Evolutionary conservation across 1,140 invertebrate species (phyloP).

Genomic region (Hyposmocoma kahamanoa): DNA sequence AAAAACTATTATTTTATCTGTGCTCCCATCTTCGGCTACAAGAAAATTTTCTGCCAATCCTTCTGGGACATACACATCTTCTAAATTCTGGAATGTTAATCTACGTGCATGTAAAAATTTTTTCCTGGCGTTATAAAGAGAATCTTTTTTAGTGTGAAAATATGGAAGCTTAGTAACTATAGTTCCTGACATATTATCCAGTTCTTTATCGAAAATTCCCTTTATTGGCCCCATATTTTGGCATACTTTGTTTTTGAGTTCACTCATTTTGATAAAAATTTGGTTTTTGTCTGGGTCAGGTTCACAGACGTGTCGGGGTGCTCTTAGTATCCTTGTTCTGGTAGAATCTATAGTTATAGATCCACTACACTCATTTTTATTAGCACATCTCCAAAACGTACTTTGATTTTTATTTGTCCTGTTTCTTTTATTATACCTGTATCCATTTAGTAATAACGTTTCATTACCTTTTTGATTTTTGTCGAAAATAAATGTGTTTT

Average conservation of each 20-base stretch:
- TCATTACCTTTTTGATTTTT: constrained; percentile 3
- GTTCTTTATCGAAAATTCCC: constrained; percentile 8
- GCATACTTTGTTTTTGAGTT: constrained; percentile 10
- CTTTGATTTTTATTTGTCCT: neutral
- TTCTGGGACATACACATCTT: constrained; percentile 11
- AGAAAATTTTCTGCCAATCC: constrained; percentile 13
- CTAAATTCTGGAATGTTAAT: constrained; percentile 1
- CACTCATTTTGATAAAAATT: neutral
- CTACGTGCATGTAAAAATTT: constrained; percentile 8
- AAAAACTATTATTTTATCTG: constrained; percentile 20
- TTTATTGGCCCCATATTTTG: constrained; percentile 11
- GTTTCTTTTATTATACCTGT: constrained; percentile 6
- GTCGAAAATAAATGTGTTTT: neutral
- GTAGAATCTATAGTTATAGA: neutral
- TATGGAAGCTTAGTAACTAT: constrained; percentile 6
- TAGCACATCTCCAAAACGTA: constrained; percentile 4
- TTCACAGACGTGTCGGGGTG: constrained; percentile 3
- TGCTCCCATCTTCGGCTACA: constrained; percentile 11
- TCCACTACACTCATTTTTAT: neutral
- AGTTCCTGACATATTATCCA: constrained; percentile 3
- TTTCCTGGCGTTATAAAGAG: constrained; percentile 12
- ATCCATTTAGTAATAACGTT: neutral
- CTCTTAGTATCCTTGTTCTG: neutral
- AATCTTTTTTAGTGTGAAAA: constrained; percentile 11
- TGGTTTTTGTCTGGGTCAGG: neutral